Base-by-base conservation (phyloP, 2,888 invertebrate genomes). In the Lycocerus yunnanus region DNA sequence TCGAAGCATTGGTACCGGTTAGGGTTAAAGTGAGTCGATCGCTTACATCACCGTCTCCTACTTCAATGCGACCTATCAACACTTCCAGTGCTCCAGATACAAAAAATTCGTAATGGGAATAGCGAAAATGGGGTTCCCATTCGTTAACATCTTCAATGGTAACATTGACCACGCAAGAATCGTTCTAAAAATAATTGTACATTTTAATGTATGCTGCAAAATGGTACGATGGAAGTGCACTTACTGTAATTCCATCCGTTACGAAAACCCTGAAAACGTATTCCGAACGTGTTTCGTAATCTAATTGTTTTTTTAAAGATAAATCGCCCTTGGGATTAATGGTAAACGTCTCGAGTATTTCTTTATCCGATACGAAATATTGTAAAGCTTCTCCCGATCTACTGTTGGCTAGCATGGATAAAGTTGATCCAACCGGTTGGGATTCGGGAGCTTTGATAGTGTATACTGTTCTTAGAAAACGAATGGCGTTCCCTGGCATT, bases 41-140 rank as follows among this genome's bases (percentile, higher is more conserved):
- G 1, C 92, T 92, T 73, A 90, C 89, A 87, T 97, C 97, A 0
- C 96, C 96, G 85, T 97, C 97, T 16, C 93, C 94, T n/a, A 94
- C 96, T 86, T 95, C 94, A 20, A 97, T 91, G 80, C 90, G 90
- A 5, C 90, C 96, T 87, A 88, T 88, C 84, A 83, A 84, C 72
- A 86, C 85, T 75, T 84, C 82, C 4, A 78, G 75, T 73, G 82
- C 72, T 80, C 86, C 80, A 78, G 85, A 75, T 80, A 91, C 88
- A 77, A 89, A 89, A 87, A 97, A 97, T 88, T 96, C 95, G 87
- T 97, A 97, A 86, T 95, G 93, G 5, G 95, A 93, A 86, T 94
- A 93, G 1, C 94, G 91, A 88, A 97, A 97, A 72, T 95, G 90
- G 0, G 97, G 97, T 86, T 96, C 96, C 96, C 97, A 97, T 85